phyloP scores from a whole-genome alignment of 2,113 vertebrate genomes.

The Tautogolabrus adspersus region DNA sequence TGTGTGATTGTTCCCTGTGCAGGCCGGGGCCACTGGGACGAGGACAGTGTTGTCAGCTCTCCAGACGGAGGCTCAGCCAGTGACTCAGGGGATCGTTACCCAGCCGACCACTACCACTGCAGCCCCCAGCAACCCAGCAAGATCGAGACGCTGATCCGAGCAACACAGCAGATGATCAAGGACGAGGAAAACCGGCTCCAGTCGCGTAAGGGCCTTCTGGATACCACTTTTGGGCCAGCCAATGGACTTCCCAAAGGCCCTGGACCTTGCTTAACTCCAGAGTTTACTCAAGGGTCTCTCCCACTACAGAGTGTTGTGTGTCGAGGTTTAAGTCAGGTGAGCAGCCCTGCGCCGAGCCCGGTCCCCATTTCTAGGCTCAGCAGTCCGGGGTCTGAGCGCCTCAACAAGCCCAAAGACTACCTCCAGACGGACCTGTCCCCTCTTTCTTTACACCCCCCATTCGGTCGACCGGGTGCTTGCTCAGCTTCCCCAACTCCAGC shows the following conservation, averaged over 20 bases:
- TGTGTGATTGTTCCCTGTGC: slow-evolving; percentile 52
- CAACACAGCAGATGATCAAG: slow-evolving; percentile 99
- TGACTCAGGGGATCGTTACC: slow-evolving; percentile 92
- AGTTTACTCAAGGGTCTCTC: slow-evolving; percentile 85
- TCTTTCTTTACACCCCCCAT: slow-evolving; percentile 76
- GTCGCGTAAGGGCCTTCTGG: slow-evolving; percentile 81
- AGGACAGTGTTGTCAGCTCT: slow-evolving; percentile 94
- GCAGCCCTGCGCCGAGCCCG: slow-evolving; percentile 90
- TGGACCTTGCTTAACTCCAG: slow-evolving; percentile 85
- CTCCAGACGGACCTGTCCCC: slow-evolving; percentile 90
- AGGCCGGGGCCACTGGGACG: slow-evolving; percentile 95
- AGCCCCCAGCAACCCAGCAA: slow-evolving; percentile 94
- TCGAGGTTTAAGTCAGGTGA: slow-evolving; percentile 79
- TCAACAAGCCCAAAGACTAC: slow-evolving; percentile 93
- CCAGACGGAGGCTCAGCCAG: slow-evolving; percentile 95
- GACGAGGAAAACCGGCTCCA: slow-evolving; percentile 93
- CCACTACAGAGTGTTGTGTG: slow-evolving; percentile 86
- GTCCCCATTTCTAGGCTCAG: slow-evolving; percentile 89
- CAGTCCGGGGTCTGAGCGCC: slow-evolving; percentile 90
- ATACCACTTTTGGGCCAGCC: slow-evolving; percentile 84
- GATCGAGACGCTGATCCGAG: slow-evolving; percentile 94
- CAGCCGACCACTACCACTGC: slow-evolving; percentile 86
- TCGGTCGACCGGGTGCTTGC: slow-evolving; percentile 84
- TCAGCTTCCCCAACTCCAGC: slow-evolving; percentile 86
- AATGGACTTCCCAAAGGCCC: slow-evolving; percentile 91